Conservation (phyloP, 2,113 vertebrate species). For the Ondatra zibethicus region DNA sequence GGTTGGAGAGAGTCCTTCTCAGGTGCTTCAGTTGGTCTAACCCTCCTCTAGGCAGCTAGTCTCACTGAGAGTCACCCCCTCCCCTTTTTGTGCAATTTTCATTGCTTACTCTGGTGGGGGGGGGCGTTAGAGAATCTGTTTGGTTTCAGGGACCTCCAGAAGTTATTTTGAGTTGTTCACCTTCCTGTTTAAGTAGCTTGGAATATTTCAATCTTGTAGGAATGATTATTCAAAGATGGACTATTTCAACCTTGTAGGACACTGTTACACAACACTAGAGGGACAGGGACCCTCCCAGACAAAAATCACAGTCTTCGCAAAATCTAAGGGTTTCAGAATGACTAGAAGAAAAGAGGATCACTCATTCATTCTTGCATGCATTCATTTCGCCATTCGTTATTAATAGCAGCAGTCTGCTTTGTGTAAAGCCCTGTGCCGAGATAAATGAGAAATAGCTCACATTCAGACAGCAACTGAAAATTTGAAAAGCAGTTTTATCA, state of each 20-base stretch:
- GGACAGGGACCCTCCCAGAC: neutral
- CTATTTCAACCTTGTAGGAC: too few relatives aligned
- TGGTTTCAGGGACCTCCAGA: neutral
- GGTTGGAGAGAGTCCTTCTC: neutral
- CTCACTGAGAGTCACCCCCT: neutral
- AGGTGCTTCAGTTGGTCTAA: neutral
- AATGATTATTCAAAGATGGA: too few relatives aligned
- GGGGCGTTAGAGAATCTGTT: neutral
- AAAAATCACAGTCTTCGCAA: conserved; percentile 35
- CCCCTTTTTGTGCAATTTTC: neutral
- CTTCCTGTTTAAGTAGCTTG: neutral
- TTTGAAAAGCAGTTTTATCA: conserved; percentile 72
- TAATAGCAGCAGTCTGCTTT: conserved; percentile 77
- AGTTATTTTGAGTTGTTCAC: neutral
- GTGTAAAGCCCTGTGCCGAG: conserved; percentile 67
- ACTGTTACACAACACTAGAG: neutral
- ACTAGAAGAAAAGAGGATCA: neutral
- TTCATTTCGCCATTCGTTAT: conserved; percentile 66
- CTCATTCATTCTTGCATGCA: conserved; percentile 54
- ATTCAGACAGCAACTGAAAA: conserved; percentile 74
- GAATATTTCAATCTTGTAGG: too few relatives aligned
- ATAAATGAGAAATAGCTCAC: conserved; percentile 76
- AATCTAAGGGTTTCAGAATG: conserved; percentile 10
- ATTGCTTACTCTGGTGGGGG: neutral
- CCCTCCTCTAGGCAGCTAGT: neutral